Conservation (phyloP, 2,797 vertebrate genomes). For the Lagocephalus sceleratus region DNA sequence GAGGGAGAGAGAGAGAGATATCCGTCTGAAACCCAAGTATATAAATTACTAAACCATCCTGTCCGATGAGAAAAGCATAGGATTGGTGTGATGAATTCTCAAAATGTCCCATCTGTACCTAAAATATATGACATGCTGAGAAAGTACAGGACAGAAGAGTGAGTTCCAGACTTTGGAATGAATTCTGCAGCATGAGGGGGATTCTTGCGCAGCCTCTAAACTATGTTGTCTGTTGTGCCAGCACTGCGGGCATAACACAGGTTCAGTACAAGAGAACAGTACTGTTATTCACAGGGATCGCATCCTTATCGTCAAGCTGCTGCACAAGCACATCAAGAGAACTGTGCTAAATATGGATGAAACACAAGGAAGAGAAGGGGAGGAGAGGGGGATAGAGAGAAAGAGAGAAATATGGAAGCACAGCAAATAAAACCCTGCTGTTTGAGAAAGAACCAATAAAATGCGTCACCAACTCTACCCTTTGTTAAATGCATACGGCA, state of each 20-base stretch:
- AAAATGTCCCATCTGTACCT: slow-evolving; percentile 3
- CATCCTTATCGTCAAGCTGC: slow-evolving; percentile 62
- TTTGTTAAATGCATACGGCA: neutral
- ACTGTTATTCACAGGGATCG: slow-evolving; percentile 61
- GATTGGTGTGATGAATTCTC: no score
- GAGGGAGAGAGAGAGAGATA: neutral
- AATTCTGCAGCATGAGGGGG: neutral
- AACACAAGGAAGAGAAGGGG: slow-evolving; percentile 5
- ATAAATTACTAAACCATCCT: neutral
- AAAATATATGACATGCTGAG: slow-evolving; percentile 22
- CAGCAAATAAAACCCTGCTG: slow-evolving; percentile 2
- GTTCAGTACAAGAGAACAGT: slow-evolving; percentile 56
- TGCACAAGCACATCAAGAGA: slow-evolving; percentile 47
- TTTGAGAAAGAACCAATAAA: slow-evolving; percentile 16
- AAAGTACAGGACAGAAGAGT: slow-evolving; percentile 12
- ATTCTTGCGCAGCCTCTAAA: slow-evolving; percentile 38
- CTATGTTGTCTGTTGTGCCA: slow-evolving; percentile 55
- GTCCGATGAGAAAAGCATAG: neutral
- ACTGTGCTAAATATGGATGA: slow-evolving; percentile 31
- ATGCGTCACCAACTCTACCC: neutral
- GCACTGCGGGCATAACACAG: slow-evolving; percentile 51
- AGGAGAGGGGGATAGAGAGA: slow-evolving; percentile 5
- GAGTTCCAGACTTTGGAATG: neutral
- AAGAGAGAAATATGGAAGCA: slow-evolving; percentile 4
- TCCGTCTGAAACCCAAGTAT: no score